Evolutionary conservation across 2,113 vertebrate genomes (phyloP), one percentile per base, ranked within the genome.

Genomic region (Apodemus sylvaticus): DNA sequence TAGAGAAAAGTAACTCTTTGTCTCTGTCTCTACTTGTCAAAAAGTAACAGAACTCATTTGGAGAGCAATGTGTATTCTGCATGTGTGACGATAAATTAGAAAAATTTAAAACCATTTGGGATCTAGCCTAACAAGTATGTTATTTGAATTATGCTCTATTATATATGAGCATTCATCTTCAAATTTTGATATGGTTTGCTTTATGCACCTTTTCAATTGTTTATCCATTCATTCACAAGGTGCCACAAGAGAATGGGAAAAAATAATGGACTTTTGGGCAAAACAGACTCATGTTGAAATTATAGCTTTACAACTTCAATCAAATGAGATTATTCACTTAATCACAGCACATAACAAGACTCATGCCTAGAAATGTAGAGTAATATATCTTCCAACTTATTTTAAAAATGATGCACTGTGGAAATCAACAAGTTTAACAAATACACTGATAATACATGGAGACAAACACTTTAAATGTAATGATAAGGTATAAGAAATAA

Each of bases 241-340:
- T 45, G 66, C 7, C 64, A 71, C n/a, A 91, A 93, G 10, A 14
- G 31, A 62, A 17, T 55, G 31, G 36, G 36, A 86, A 81, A 86
- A 77, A 16, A 62, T 29, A 26, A 86, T 48, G 17, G 22, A 1
- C 14, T 60, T 93, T 92, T 83, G 45, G 13, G 86, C 64, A 62
- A 89, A 29, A 89, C 36, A 24, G 5, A 55, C 8, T 7, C 24
- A 31, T 62, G 5, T 2, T 82, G 22, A 92, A 96, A 94, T 79
- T 70, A 68, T n/a, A 88, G 24, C 10, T 91, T 83, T 76, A 12
- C 1, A 20, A 17, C 9, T 91, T 58, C 55, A 48, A 73, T 34
- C 82, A 93, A 93, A 74, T 70, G 4, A 92, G 29, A 53, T 62
- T 78, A 82, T 82, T 86, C 77, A 34, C 5, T 86, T 82, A 91